A percentile compares a stretch with the other conserved stretches of the same genome.
Evolutionary conservation across 2,797 vertebrate species (phyloP).

Genomic region (Gastrophryne carolinensis): DNA sequence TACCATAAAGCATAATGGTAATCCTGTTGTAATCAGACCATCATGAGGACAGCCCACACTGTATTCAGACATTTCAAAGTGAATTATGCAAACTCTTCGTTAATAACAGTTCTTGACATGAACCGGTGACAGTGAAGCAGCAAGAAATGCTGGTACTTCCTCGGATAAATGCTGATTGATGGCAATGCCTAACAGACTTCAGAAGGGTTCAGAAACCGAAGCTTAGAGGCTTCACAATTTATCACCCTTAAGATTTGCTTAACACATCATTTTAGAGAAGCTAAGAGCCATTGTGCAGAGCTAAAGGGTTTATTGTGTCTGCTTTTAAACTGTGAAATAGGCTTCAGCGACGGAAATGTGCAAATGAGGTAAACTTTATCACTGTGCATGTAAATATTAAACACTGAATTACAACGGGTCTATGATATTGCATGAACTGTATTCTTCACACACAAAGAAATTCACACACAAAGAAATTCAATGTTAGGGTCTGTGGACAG

Average conservation of each 20-base stretch:
- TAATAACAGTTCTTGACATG: slow-evolving; percentile 14
- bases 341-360: slow-evolving; percentile 6
- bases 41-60: background rate
- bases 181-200: slow-evolving; percentile 2
- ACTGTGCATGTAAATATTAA: slow-evolving; percentile 5
- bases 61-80: slow-evolving; percentile 33
- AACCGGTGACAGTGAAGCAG: slow-evolving; percentile 5
- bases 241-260: slow-evolving; percentile 38
- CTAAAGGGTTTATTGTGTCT: slow-evolving; percentile 34
- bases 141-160: background rate
- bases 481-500: too few species aligned
- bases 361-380: background rate
- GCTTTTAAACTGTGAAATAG: slow-evolving; percentile 43
- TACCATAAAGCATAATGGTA: too few species aligned
- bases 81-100: slow-evolving; percentile 28
- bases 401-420: background rate
- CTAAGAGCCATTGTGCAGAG: slow-evolving; percentile 37
- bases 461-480: too few species aligned
- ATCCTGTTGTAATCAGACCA: slow-evolving; percentile 34
- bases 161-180: slow-evolving; percentile 20
- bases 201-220: background rate
- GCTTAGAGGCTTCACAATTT: slow-evolving; percentile 18
- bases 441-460: background rate
- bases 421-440: background rate
- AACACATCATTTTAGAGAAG: slow-evolving; percentile 25